Conservation (phyloP, 2,888 invertebrate species). For the Neoascia interrupta region DNA sequence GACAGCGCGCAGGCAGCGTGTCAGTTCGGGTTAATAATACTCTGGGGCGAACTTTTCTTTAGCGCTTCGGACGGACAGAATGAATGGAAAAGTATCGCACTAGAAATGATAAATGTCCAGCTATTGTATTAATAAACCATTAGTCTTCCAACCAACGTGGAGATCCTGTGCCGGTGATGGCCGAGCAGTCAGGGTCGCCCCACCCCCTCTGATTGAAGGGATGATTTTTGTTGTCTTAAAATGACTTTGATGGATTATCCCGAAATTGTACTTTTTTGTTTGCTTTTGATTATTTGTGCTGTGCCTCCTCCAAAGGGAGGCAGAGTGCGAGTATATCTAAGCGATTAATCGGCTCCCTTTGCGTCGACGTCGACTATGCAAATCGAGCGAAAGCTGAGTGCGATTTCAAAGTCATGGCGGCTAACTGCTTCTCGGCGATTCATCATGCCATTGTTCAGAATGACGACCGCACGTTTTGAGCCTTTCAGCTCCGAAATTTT, state of each 20-base stretch:
- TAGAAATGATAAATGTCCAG: conserved; percentile 68
- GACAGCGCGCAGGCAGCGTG: conserved; percentile 38
- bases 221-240: conserved; percentile 68
- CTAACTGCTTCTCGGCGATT: conserved; percentile 34
- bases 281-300: background rate
- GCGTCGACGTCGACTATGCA: conserved; percentile 20
- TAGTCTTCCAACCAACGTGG: conserved; percentile 45
- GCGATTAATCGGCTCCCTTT: conserved; percentile 16
- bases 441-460: conserved; percentile 34
- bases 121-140: conserved; percentile 69
- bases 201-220: conserved; percentile 52
- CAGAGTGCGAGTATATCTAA: background rate
- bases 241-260: conserved; percentile 66
- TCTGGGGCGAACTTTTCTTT: conserved; percentile 36
- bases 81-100: conserved; percentile 64
- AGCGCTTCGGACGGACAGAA: conserved; percentile 22
- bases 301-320: background rate
- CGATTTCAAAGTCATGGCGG: conserved; percentile 30
- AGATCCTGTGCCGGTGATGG: conserved; percentile 26
- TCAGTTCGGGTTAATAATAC: conserved; percentile 62
- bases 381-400: conserved; percentile 51
- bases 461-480: conserved; percentile 32
- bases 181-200: conserved; percentile 19
- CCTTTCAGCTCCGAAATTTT: conserved; percentile 21
- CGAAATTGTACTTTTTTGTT: conserved; percentile 35